These are phyloP conservation scores for Pemphigus obesinymphae DNA, from an alignment of 1,140 invertebrate genomes.

Conservation along the genomic window DNA sequence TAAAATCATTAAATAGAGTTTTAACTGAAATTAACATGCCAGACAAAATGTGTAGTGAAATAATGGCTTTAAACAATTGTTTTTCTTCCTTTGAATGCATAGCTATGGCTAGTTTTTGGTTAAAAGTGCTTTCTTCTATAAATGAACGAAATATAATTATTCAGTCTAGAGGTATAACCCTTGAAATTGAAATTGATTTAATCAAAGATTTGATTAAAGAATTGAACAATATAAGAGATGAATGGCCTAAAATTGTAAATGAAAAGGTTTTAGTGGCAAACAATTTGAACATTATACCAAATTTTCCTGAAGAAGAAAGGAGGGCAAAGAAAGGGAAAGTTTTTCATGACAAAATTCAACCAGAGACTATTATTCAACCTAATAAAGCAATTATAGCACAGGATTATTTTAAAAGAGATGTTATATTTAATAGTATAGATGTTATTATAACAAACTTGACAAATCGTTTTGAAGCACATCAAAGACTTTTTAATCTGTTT, in stretches of 20 bases:
- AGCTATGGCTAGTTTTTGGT: background rate
- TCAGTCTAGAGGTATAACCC: background rate
- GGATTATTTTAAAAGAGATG: background rate
- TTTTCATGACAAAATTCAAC: too few species aligned
- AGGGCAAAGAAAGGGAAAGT: background rate
- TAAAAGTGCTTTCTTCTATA: background rate
- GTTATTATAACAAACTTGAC: too few species aligned
- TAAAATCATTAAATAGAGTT: background rate
- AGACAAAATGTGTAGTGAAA: background rate
- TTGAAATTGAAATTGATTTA: constrained; percentile 9
- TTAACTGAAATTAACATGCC: background rate
- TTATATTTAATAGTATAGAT: too few species aligned
- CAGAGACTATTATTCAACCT: too few species aligned
- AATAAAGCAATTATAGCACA: background rate
- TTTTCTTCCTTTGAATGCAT: background rate
- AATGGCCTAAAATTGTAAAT: constrained; percentile 1
- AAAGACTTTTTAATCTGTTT: too few species aligned
- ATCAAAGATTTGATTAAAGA: too few species aligned
- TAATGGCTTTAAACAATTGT: background rate
- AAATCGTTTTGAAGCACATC: too few species aligned
- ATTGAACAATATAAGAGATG: background rate
- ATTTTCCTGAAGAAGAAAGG: background rate
- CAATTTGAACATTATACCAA: background rate
- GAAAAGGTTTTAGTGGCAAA: background rate
- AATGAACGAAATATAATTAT: constrained; percentile 2